These are phyloP conservation scores for Uloborus plumipes DNA, from an alignment of 2,888 invertebrate species.

Conservation along the genomic window DNA sequence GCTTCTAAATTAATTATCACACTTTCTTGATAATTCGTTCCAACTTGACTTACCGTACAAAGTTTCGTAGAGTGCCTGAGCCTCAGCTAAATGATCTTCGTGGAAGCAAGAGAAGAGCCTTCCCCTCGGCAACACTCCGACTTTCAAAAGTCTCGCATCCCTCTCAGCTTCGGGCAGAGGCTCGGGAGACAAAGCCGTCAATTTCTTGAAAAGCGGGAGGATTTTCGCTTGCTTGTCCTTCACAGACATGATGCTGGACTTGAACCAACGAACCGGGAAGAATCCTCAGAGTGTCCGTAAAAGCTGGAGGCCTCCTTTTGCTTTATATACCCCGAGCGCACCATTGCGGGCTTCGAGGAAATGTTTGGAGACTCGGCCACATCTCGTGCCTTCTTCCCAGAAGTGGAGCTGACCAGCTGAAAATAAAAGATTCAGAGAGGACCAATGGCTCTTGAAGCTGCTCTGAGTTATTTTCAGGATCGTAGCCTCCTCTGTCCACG, in stretches of 20 bases:
- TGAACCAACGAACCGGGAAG: constrained; percentile 3
- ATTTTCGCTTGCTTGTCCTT: constrained; percentile 37
- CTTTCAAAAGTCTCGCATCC: constrained; percentile 23
- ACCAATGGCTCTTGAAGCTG: too few species aligned
- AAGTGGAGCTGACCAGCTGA: background rate
- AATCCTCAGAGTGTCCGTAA: constrained; percentile 40
- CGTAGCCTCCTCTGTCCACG: too few species aligned
- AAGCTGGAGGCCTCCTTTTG: background rate
- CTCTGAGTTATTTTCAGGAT: too few species aligned
- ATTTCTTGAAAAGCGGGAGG: constrained; percentile 49
- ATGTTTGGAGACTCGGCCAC: constrained; percentile 21
- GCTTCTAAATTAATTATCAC: too few species aligned
- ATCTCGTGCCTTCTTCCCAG: constrained; percentile 1
- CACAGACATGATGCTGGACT: background rate
- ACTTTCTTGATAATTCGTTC: too few species aligned
- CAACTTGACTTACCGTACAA: constrained; percentile 40
- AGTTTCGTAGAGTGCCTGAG: constrained; percentile 77
- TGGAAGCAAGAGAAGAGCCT: constrained; percentile 78
- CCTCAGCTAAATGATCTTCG: constrained; percentile 77
- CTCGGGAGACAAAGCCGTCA: constrained; percentile 46
- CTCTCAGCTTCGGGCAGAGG: constrained; percentile 35
- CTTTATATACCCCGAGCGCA: constrained; percentile 35
- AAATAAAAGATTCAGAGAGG: too few species aligned
- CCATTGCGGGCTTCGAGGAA: constrained; percentile 19
- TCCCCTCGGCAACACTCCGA: constrained; percentile 73